These are phyloP conservation scores for Phyllostomus discolor DNA, from an alignment of 2,113 vertebrate genomes.

Conservation along the genomic window DNA sequence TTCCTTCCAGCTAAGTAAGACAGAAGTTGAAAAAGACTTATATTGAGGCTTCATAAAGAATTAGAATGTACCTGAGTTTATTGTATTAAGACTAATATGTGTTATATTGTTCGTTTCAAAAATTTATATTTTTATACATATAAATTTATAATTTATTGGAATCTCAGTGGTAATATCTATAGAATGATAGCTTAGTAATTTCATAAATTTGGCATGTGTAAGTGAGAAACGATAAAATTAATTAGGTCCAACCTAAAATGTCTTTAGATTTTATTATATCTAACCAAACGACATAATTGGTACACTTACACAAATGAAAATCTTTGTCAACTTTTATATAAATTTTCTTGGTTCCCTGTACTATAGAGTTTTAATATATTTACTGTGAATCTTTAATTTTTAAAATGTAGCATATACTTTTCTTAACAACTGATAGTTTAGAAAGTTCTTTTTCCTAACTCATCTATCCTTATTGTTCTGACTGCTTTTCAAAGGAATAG, in stretches of 20 bases:
- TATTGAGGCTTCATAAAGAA: background rate
- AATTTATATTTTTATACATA: background rate
- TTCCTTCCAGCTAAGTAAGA: background rate
- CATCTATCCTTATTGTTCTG: background rate
- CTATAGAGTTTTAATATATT: background rate
- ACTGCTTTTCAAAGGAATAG: background rate
- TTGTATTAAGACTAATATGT: background rate
- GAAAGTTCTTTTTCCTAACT: background rate
- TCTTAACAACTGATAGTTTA: background rate
- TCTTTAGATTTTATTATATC: background rate
- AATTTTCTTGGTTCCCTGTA: background rate
- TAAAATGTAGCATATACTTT: background rate
- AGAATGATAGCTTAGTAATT: background rate
- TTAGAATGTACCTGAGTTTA: background rate
- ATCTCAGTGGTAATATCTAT: background rate
- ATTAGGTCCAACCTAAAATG: background rate
- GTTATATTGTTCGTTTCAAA: background rate
- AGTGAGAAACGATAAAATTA: background rate
- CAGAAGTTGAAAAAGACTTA: background rate
- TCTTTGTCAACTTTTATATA: background rate
- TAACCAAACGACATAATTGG: background rate
- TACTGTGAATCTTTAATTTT: background rate
- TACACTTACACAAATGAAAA: background rate
- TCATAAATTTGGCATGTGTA: background rate
- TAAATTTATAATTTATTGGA: background rate